These are phyloP conservation scores for Sarcophaga subvicina DNA, from an alignment of 2,888 invertebrate species.

Conservation along the genomic window DNA sequence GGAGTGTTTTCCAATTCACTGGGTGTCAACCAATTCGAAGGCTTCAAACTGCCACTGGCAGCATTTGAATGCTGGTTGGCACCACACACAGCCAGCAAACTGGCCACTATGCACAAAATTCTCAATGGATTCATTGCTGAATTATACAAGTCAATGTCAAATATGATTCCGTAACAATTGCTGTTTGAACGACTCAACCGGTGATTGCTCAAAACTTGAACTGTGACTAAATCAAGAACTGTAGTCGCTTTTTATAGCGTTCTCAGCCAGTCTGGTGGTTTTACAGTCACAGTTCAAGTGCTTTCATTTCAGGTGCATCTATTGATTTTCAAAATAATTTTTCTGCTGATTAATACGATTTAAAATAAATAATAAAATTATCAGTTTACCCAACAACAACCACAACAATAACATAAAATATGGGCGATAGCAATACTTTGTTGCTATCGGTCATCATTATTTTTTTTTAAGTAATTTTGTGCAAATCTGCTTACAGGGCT, in stretches of 20 bases:
- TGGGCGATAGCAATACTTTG: slow-evolving; percentile 17
- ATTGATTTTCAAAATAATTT: slow-evolving; percentile 22
- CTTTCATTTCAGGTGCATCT: slow-evolving; percentile 33
- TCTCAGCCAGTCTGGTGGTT: neutral
- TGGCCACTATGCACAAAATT: slow-evolving; percentile 73
- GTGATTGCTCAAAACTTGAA: slow-evolving; percentile 45
- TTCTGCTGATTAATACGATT: slow-evolving; percentile 42
- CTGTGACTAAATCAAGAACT: slow-evolving; percentile 13
- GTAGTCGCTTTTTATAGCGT: slow-evolving; percentile 47
- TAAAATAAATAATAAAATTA: slow-evolving; percentile 14
- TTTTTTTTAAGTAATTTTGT: neutral
- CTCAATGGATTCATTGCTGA: slow-evolving; percentile 74
- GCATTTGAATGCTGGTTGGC: slow-evolving; percentile 57
- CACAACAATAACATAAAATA: neutral
- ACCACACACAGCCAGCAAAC: slow-evolving; percentile 70
- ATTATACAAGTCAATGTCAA: neutral
- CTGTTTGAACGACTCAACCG: neutral
- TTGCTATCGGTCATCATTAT: neutral
- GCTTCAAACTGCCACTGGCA: slow-evolving; percentile 69
- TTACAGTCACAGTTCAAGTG: neutral
- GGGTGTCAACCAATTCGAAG: slow-evolving; percentile 74
- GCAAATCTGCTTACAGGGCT: slow-evolving; percentile 26
- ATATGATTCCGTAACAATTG: slow-evolving; percentile 7
- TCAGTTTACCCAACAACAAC: neutral
- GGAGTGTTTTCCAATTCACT: slow-evolving; percentile 74